Evolutionary conservation across 2,888 invertebrate species (phyloP).

Genomic region (Melinaea menophilus): DNA sequence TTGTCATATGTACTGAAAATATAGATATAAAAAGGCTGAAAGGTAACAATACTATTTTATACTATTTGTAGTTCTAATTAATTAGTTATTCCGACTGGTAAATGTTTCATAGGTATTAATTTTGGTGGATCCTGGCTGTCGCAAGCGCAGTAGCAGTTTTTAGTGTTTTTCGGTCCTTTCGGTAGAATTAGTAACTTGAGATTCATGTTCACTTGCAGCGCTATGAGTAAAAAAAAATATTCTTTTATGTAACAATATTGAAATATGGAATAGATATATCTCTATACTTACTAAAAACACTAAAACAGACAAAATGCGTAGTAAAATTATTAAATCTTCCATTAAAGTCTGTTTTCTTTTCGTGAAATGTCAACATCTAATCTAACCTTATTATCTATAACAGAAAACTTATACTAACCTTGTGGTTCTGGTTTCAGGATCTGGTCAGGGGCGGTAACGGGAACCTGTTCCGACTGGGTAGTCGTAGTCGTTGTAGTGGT

Average conservation of each 20-base stretch:
- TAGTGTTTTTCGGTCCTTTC: conserved; percentile 35
- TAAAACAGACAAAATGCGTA: neutral
- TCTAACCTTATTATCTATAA: too few species aligned
- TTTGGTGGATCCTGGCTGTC: conserved; percentile 31
- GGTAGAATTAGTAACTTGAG: conserved; percentile 36
- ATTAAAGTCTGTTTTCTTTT: too few species aligned
- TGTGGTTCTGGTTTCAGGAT: too few species aligned
- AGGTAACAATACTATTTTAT: neutral
- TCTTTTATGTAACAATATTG: neutral
- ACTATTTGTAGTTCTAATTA: conserved; percentile 5
- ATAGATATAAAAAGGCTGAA: too few species aligned
- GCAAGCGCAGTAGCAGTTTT: conserved; percentile 40
- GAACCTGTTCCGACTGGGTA: too few species aligned
- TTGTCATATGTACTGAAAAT: too few species aligned
- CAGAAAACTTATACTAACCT: too few species aligned
- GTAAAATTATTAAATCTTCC: too few species aligned
- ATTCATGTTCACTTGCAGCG: conserved; percentile 31
- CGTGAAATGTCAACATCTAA: too few species aligned
- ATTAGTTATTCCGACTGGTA: conserved; percentile 19
- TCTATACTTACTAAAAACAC: neutral
- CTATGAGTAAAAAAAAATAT: conserved; percentile 10
- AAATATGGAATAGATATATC: neutral
- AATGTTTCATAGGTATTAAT: conserved; percentile 29
- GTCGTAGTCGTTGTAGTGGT: too few species aligned
- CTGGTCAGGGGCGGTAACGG: too few species aligned